Evolutionary conservation across 2,113 vertebrate genomes (phyloP).

Genomic region (Cheirogaleus medius): DNA sequence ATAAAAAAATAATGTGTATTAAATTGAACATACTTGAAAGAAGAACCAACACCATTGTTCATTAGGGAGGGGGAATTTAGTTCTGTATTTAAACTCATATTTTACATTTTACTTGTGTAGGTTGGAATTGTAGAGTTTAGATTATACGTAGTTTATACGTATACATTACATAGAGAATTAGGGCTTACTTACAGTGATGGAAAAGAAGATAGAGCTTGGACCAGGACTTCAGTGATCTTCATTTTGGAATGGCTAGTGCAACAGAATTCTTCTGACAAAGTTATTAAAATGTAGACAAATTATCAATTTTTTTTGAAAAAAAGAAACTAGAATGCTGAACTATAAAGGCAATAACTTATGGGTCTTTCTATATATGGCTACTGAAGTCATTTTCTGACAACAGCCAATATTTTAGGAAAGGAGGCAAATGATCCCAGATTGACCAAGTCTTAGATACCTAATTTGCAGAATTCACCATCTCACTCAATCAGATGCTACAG

Average conservation of each 20-base stretch:
- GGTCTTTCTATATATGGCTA: neutral
- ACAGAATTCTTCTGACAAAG: neutral
- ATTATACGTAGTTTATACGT: neutral
- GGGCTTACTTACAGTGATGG: neutral
- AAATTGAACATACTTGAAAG: neutral
- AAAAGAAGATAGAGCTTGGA: neutral
- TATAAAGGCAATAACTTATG: neutral
- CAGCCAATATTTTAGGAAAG: neutral
- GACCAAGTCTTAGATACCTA: neutral
- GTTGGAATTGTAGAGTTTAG: neutral
- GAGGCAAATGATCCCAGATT: neutral
- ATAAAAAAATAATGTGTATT: neutral
- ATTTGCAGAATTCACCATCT: neutral
- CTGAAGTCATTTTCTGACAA: neutral
- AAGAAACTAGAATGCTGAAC: neutral
- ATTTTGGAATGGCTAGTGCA: neutral
- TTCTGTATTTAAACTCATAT: neutral
- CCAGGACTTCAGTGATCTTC: neutral
- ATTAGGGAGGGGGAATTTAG: neutral
- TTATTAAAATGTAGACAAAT: neutral
- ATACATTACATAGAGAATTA: neutral
- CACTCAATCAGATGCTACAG: neutral
- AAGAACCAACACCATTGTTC: neutral
- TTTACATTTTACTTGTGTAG: neutral
- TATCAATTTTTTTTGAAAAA: neutral